Percentiles rank a stretch among this genome's conserved stretches.
Conservation (phyloP, 2,797 vertebrate genomes). For the Hipposideros larvatus region DNA sequence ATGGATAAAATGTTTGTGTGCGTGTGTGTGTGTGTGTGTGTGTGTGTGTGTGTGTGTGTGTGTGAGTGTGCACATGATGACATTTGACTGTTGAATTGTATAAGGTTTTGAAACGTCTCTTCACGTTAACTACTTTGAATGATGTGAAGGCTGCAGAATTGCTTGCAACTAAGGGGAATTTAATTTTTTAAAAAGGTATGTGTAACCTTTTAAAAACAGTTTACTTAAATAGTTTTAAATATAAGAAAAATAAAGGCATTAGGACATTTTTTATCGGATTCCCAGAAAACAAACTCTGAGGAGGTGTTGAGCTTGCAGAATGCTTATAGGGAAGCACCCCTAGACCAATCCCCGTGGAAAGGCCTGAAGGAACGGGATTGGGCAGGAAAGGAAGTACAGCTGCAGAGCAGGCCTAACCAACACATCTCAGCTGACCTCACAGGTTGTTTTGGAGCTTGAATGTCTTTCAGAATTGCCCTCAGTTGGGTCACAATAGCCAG, state of each 20-base stretch:
- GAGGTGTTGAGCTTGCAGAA: background rate
- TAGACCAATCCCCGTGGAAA: too few relatives aligned
- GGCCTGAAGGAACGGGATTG: background rate
- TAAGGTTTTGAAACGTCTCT: background rate
- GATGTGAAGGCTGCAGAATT: background rate
- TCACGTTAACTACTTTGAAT: conserved; percentile 1
- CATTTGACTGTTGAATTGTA: background rate
- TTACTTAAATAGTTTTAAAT: background rate
- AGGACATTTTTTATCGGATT: background rate
- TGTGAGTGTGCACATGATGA: background rate
- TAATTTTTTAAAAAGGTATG: background rate
- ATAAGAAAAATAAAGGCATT: background rate
- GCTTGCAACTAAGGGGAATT: background rate
- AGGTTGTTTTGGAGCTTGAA: background rate
- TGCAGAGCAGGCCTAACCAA: background rate
- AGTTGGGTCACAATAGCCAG: background rate
- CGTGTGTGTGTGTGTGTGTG: conserved; percentile 25
- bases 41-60: background rate
- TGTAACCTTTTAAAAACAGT: background rate
- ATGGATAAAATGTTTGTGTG: conserved; percentile 10
- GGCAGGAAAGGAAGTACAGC: background rate
- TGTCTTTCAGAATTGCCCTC: background rate
- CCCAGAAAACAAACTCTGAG: background rate
- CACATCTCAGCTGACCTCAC: background rate
- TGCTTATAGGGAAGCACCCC: background rate